These are phyloP conservation scores for Macrotis lagotis DNA, from an alignment of 2,113 vertebrate species.

Conservation along the genomic window DNA sequence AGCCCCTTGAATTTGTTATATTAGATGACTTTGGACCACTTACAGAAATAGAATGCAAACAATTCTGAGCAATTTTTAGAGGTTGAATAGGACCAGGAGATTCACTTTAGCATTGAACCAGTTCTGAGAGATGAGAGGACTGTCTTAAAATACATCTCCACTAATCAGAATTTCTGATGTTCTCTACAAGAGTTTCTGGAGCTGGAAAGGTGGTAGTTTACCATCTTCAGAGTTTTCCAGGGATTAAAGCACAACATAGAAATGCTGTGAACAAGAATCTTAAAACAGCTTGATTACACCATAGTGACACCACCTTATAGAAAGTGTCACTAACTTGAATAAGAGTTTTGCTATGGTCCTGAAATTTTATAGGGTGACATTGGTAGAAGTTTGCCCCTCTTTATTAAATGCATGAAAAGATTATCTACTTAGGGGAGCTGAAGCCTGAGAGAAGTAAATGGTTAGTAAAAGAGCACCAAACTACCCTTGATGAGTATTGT, in stretches of 20 bases:
- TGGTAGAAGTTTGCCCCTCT: not conserved
- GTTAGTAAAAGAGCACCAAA: not conserved
- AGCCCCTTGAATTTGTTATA: not conserved
- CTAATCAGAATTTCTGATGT: not conserved
- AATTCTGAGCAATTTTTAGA: conserved; percentile 16
- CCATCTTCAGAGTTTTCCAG: not conserved
- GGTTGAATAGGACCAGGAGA: not conserved
- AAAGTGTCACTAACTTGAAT: not conserved
- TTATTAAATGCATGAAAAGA: not conserved
- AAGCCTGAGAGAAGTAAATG: not conserved
- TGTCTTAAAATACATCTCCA: not conserved
- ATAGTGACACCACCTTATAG: not conserved
- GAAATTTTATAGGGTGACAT: not conserved
- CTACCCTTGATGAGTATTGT: not conserved
- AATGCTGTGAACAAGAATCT: not conserved
- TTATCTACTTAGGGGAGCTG: not conserved
- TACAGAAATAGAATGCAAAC: not conserved
- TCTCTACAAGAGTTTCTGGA: not conserved
- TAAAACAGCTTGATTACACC: not conserved
- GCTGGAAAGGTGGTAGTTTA: not conserved
- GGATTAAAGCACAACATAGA: not conserved
- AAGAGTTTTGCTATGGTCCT: not conserved
- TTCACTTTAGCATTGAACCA: not conserved
- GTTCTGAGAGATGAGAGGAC: conserved; percentile 3
- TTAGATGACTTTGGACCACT: not conserved